Evolutionary conservation across 2,113 vertebrate genomes (phyloP).

Genomic region (Seriola quinqueradiata): DNA sequence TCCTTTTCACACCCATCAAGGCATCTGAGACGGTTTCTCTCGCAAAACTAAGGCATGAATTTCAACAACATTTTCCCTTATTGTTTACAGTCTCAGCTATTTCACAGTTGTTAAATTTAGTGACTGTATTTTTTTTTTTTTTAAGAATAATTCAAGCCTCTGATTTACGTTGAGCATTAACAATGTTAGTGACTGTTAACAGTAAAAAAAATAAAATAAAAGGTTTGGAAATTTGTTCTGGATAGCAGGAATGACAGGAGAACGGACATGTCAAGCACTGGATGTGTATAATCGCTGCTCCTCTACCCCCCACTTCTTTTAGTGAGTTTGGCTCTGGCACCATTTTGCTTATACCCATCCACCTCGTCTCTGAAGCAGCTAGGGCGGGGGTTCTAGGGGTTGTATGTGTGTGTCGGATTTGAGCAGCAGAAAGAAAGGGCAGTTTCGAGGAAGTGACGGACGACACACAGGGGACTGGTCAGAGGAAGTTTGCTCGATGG

Average conservation of each 20-base stretch:
- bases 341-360: slow-evolving; percentile 64
- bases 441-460: slow-evolving; percentile 87
- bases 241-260: background rate
- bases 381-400: slow-evolving; percentile 45
- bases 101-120: background rate
- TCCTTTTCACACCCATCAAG: slow-evolving; percentile 1
- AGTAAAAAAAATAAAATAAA: background rate
- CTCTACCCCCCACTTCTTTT: background rate
- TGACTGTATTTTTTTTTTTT: background rate
- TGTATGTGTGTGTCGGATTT: slow-evolving; percentile 27
- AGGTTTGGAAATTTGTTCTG: background rate
- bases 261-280: slow-evolving; percentile 21
- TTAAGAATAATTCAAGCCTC: too few relatives aligned
- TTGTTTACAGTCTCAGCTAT: background rate
- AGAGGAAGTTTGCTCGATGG: slow-evolving; percentile 85
- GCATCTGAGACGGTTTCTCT: background rate
- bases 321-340: background rate
- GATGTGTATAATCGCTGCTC: background rate
- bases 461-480: slow-evolving; percentile 70
- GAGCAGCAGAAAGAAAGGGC: slow-evolving; percentile 72
- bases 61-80: background rate
- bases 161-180: background rate
- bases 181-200: background rate
- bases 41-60: background rate
- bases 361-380: background rate